Conservation (phyloP, 92 coral and sea anemone species). For the Actinernus sp. region DNA sequence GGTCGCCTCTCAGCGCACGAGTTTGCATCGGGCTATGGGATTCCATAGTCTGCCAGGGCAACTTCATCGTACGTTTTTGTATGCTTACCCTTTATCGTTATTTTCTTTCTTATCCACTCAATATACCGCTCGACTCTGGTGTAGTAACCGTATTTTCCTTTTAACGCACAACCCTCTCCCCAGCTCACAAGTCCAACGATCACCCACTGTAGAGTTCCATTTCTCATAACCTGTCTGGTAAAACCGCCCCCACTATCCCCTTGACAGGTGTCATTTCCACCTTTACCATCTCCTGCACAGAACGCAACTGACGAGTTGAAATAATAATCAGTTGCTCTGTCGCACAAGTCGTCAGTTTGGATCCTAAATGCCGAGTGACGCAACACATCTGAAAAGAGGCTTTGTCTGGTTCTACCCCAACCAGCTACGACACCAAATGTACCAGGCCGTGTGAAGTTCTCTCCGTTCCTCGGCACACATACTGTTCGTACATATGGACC, state of each 20-base stretch:
- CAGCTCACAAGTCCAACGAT: slow-evolving; percentile 45
- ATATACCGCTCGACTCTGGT: slow-evolving; percentile 44
- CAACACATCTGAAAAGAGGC: slow-evolving; percentile 30
- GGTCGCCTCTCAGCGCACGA: too few species aligned
- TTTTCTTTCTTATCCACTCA: slow-evolving; percentile 37
- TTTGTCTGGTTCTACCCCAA: slow-evolving; percentile 62
- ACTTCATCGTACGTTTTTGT: too few species aligned
- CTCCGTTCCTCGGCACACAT: slow-evolving; percentile 56
- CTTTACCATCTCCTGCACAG: slow-evolving; percentile 73
- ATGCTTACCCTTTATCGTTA: slow-evolving; percentile 7
- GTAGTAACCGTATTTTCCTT: slow-evolving; percentile 45
- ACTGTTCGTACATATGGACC: slow-evolving; percentile 42
- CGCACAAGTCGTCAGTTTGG: slow-evolving; percentile 36
- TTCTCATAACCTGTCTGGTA: slow-evolving; percentile 18
- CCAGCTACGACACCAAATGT: slow-evolving; percentile 54
- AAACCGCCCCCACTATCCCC: slow-evolving; percentile 83
- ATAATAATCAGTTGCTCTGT: not conserved
- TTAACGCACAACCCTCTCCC: slow-evolving; percentile 59
- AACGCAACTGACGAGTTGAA: slow-evolving; percentile 16
- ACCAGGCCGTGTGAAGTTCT: slow-evolving; percentile 14
- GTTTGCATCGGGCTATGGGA: too few species aligned
- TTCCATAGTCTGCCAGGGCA: too few species aligned
- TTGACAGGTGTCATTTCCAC: slow-evolving; percentile 43
- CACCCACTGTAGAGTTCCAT: slow-evolving; percentile 1
- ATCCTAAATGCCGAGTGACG: slow-evolving; percentile 50